These are phyloP conservation scores for Psilanteris sp. DNA, from an alignment of 1,140 invertebrate species.

Conservation along the genomic window DNA sequence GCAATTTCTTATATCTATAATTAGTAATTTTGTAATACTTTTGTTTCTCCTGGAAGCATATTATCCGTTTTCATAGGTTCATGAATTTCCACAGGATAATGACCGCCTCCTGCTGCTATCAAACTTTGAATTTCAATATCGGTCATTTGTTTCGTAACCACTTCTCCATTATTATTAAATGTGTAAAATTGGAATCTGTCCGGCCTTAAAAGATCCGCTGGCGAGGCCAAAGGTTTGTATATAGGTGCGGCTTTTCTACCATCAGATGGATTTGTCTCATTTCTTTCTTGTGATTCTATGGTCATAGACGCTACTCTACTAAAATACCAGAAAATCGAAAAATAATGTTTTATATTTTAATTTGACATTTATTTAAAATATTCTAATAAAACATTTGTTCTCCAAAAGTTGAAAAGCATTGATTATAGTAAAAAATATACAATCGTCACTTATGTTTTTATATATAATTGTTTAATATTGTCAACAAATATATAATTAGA, in stretches of 20 bases:
- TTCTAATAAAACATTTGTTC: no score
- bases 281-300: conserved; percentile 81
- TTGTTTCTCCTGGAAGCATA: conserved; percentile 41
- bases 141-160: conserved; percentile 90
- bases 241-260: conserved; percentile 66
- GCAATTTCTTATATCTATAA: no score
- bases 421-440: no score
- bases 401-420: no score
- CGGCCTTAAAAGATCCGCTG: conserved; percentile 86
- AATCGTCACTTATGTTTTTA: no score
- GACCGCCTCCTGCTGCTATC: conserved; percentile 87
- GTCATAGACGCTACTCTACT: conserved; percentile 83
- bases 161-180: conserved; percentile 88
- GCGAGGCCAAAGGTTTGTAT: conserved; percentile 82
- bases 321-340: no score
- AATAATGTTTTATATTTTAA: no score
- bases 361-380: no score
- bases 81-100: conserved; percentile 68
- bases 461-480: no score
- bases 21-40: no score
- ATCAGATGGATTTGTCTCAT: conserved; percentile 82
- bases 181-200: conserved; percentile 92
- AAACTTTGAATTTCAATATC: conserved; percentile 90
- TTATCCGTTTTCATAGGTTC: conserved; percentile 64
- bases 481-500: no score